phyloP scores from a whole-genome alignment of 2,888 invertebrate genomes.

The Epinotia ramella region DNA sequence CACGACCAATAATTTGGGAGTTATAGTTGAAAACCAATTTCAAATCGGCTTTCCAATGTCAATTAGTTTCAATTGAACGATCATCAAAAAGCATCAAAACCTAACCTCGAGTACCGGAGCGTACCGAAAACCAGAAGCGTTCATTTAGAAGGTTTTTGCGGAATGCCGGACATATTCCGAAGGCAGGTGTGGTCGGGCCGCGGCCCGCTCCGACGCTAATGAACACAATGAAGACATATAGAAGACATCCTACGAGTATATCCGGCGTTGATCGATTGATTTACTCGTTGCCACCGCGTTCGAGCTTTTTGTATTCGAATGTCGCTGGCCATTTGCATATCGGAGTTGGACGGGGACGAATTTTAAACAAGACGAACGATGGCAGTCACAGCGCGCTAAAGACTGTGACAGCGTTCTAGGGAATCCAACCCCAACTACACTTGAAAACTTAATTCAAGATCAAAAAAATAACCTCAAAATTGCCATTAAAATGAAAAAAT shows the following conservation, averaged over 20 bases:
- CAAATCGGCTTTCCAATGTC: no score
- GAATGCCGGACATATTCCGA: conserved; percentile 71
- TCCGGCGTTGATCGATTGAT: conserved; percentile 86
- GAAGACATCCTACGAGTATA: conserved; percentile 71
- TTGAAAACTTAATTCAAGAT: no score
- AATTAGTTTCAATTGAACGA: neutral
- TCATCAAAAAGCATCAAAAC: neutral
- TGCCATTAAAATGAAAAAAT: no score
- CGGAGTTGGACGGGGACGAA: conserved; percentile 76
- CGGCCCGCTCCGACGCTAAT: conserved; percentile 73
- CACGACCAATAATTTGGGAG: no score
- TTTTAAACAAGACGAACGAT: conserved; percentile 77
- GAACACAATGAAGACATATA: conserved; percentile 85
- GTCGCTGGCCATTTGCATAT: conserved; percentile 82
- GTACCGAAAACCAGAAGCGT: conserved; percentile 54
- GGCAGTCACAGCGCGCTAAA: conserved; percentile 68
- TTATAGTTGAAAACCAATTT: no score
- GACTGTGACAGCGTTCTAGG: conserved; percentile 19
- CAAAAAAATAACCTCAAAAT: no score
- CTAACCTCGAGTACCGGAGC: conserved; percentile 1
- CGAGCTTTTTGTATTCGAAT: conserved; percentile 85
- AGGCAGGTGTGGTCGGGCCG: conserved; percentile 76
- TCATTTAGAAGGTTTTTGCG: conserved; percentile 69
- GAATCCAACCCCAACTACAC: neutral
- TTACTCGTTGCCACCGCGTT: conserved; percentile 84